Base-by-base conservation (phyloP, 2,888 invertebrate species). In the Gandaritis pyraliata region DNA sequence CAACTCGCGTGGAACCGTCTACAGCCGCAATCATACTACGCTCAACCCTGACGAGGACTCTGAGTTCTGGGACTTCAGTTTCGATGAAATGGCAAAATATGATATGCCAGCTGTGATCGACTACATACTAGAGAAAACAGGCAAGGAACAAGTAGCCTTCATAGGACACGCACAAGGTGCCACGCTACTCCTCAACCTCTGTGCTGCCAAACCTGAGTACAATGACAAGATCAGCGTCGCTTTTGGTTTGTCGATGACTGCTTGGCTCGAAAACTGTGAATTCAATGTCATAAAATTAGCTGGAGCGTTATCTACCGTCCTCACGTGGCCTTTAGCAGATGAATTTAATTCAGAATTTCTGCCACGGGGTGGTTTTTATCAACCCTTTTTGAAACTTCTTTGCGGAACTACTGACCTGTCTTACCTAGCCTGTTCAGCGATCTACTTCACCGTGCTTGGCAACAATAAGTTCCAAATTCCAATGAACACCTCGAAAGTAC, bases 161-260 rank as follows among this genome's bases (percentile, higher is more conserved):
- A 62, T 81, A 0, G 75, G 70, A 0, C 80, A 78, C 58, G 72
- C 81, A 3, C 82, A 81, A 68, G 82, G 80, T 6, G 73, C 66
- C 0, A 29, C 57, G 3, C 47, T 70, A 23, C 54, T 75, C 3
- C 39, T 79, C n/a, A 41, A 76, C 3, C 70, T 82, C 12, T 76
- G 79, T 41, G 63, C 78, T 0, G 73, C 75, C 47, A 66, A 60
- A 36, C 73, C 76, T 0, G 75, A 74, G 58, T 81, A 81, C 54
- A 80, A 81, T 48, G 66, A 58, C 2, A 82, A 80, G 60, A 68
- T 81, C 15, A 75, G 72, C 36, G 58, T 75, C 12, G 76, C 72
- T 6, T 71, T 80, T 30, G 77, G 74, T 0, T 30, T 82, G 29
- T 81, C 81, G 0, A 59, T 73, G 2, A 75, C 74, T 0, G 74